A percentile compares a stretch with the other conserved stretches of the same genome.
Conservation (phyloP, 2,888 invertebrate genomes). For the Agriopis leucophaearia region DNA sequence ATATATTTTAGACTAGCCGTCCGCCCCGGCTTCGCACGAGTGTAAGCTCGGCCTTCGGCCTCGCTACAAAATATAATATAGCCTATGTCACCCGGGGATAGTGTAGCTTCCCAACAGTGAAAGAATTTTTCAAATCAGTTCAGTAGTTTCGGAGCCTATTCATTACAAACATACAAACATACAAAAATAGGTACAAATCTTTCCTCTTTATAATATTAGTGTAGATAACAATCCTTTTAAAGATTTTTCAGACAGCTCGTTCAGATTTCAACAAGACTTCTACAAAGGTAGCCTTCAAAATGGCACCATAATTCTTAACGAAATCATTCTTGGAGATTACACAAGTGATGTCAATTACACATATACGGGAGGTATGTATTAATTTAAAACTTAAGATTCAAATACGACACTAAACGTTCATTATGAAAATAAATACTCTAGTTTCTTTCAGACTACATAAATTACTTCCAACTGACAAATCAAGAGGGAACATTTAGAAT, state of each 20-base stretch:
- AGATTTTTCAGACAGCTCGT: slow-evolving; percentile 41
- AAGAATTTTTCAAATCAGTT: too few relatives aligned
- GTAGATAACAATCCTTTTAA: slow-evolving; percentile 15
- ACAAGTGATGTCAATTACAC: slow-evolving; percentile 39
- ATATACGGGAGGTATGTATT: slow-evolving; percentile 52
- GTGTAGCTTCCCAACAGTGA: too few relatives aligned
- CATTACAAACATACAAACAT: too few relatives aligned
- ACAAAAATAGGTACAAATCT: too few relatives aligned
- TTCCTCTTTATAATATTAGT: too few relatives aligned
- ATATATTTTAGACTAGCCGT: too few relatives aligned
- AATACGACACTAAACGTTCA: slow-evolving; percentile 8
- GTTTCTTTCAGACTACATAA: slow-evolving; percentile 54
- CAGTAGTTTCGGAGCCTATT: too few relatives aligned
- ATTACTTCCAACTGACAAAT: slow-evolving; percentile 51
- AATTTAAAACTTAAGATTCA: background rate
- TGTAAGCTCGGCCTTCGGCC: too few relatives aligned
- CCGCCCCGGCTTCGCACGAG: too few relatives aligned
- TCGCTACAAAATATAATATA: too few relatives aligned
- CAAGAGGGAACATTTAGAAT: slow-evolving; percentile 43
- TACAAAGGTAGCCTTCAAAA: slow-evolving; percentile 51
- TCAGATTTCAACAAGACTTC: slow-evolving; percentile 47
- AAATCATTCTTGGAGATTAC: slow-evolving; percentile 48
- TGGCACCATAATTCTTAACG: slow-evolving; percentile 38
- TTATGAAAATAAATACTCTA: slow-evolving; percentile 27
- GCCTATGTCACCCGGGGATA: too few relatives aligned